phyloP scores from a whole-genome alignment of 1,140 invertebrate genomes.

The Neocloeon triangulifer region DNA sequence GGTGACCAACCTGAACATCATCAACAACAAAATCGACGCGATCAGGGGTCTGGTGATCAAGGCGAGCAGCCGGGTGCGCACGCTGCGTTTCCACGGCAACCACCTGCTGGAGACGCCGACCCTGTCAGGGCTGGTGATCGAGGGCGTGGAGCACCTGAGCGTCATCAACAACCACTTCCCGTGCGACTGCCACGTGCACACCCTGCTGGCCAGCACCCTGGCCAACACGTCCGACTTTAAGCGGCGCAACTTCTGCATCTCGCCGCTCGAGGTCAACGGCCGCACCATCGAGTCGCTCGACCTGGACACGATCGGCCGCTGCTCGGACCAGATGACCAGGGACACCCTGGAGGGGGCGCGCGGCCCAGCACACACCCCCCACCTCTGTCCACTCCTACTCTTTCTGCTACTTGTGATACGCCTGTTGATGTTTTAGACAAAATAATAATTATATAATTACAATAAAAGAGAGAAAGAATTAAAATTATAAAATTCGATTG shows the following conservation, averaged over 20 bases:
- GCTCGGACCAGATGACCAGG: constrained; percentile 36
- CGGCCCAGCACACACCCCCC: not conserved
- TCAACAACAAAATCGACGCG: constrained; percentile 63
- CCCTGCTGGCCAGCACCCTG: constrained; percentile 44
- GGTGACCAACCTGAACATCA: constrained; percentile 42
- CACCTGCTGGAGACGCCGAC: constrained; percentile 51
- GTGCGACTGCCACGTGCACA: constrained; percentile 57
- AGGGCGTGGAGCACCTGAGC: constrained; percentile 38
- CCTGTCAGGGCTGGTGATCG: constrained; percentile 33
- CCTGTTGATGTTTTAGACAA: too few relatives aligned
- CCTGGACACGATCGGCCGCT: constrained; percentile 36
- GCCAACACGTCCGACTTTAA: constrained; percentile 38
- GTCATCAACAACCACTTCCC: constrained; percentile 57
- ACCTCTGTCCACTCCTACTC: not conserved
- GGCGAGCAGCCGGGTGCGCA: constrained; percentile 37
- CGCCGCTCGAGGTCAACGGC: constrained; percentile 55
- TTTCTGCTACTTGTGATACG: too few relatives aligned
- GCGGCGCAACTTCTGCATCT: constrained; percentile 60
- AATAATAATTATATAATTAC: too few relatives aligned
- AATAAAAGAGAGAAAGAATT: too few relatives aligned
- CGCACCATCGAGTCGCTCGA: constrained; percentile 43
- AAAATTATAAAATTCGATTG: too few relatives aligned
- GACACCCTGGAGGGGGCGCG: constrained; percentile 32
- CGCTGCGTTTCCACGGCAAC: constrained; percentile 50
- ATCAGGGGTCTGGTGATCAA: constrained; percentile 45